Percentiles rank a stretch among this genome's conserved stretches.
phyloP scores from a whole-genome alignment of 2,888 invertebrate genomes.

The Emmelina monodactyla region DNA sequence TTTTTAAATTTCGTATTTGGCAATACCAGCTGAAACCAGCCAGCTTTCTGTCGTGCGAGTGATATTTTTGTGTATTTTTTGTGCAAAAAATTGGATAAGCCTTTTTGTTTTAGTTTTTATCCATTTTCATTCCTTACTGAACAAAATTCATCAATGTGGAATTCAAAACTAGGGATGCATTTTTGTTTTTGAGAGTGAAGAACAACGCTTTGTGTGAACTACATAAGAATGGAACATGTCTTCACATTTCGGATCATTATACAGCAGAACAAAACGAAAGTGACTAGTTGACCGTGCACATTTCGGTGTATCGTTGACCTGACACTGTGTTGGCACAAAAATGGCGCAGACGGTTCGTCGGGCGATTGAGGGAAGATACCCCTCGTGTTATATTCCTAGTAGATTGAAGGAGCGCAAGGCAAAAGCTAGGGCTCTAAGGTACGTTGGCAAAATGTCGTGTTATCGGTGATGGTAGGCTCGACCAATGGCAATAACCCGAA shows the following conservation, averaged over 20 bases:
- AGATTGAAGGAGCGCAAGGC: conserved; percentile 79
- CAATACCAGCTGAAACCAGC: too few relatives aligned
- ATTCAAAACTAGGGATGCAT: too few relatives aligned
- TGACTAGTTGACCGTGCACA: conserved; percentile 50
- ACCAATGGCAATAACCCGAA: conserved; percentile 4
- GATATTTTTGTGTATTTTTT: too few relatives aligned
- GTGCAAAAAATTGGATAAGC: too few relatives aligned
- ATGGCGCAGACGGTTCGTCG: conserved; percentile 79
- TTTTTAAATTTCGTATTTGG: too few relatives aligned
- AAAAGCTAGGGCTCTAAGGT: conserved; percentile 69
- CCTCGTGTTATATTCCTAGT: conserved; percentile 76
- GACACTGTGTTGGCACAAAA: conserved; percentile 20
- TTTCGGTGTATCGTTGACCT: conserved; percentile 25
- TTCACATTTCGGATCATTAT: conserved; percentile 45
- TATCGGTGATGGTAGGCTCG: too few relatives aligned
- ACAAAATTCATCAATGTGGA: too few relatives aligned
- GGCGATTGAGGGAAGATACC: conserved; percentile 76
- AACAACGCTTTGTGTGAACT: neutral
- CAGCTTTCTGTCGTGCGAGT: too few relatives aligned
- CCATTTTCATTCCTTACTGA: too few relatives aligned
- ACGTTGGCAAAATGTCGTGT: too few relatives aligned
- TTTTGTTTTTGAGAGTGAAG: too few relatives aligned
- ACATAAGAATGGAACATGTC: conserved; percentile 34
- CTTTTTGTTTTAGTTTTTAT: too few relatives aligned
- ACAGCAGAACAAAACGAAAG: conserved; percentile 64